These are phyloP conservation scores for Orientallactaga bullata DNA, from an alignment of 2,113 vertebrate species.

Conservation along the genomic window DNA sequence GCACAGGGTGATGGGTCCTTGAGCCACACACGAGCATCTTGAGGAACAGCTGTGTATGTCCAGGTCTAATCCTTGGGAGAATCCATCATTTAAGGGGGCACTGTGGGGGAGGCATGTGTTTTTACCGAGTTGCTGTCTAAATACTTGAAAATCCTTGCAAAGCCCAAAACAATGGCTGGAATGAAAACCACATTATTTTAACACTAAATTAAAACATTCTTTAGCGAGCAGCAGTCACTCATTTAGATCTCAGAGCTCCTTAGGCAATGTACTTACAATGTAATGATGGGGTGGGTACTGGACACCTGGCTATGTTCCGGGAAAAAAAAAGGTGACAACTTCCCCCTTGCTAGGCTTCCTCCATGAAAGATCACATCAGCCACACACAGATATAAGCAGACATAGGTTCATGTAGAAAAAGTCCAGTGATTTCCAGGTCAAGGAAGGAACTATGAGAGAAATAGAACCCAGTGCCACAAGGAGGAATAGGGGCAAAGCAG, in stretches of 20 bases:
- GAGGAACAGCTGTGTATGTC: accelerated
- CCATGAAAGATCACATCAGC: not conserved
- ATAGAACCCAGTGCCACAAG: accelerated
- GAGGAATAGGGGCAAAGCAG: not conserved
- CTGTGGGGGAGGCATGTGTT: not conserved
- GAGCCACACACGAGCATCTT: not conserved
- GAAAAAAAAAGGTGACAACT: not conserved
- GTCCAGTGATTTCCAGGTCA: not conserved
- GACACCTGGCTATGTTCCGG: not conserved
- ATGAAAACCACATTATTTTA: slow-evolving; percentile 11
- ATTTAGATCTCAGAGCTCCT: not conserved
- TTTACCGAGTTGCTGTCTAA: not conserved
- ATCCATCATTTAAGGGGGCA: not conserved
- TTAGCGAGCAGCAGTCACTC: slow-evolving; percentile 33
- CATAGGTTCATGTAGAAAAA: not conserved
- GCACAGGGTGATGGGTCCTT: not conserved
- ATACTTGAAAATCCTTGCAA: slow-evolving; percentile 29
- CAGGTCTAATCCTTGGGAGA: not conserved
- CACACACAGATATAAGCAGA: not conserved
- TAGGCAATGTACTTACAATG: not conserved
- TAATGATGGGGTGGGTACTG: accelerated
- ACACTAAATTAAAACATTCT: slow-evolving; percentile 35
- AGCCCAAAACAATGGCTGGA: not conserved
- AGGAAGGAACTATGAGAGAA: not conserved
- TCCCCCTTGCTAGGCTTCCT: not conserved